Evolutionary conservation across 2,797 vertebrate genomes (phyloP).

Genomic region (Lindbergichthys nudifrons): DNA sequence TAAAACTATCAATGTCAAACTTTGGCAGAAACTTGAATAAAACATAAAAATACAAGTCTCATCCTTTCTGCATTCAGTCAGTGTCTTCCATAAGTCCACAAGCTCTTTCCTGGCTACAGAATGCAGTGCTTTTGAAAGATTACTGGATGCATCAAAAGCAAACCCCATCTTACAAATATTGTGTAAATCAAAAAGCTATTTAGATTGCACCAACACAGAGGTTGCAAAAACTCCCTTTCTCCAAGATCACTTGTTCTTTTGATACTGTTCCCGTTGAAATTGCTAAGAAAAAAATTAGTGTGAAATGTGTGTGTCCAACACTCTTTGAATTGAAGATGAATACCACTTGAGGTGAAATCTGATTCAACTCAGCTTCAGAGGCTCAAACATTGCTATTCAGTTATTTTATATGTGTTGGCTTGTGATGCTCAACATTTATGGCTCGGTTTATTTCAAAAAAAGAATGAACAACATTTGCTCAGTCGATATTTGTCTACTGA

Average conservation of each 20-base stretch:
- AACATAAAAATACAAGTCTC: not conserved
- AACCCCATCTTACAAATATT: constrained; percentile 21
- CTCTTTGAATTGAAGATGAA: constrained; percentile 39
- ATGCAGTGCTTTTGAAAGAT: constrained; percentile 17
- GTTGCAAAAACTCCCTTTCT: constrained; percentile 18
- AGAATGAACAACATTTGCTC: constrained; percentile 13
- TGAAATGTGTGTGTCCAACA: constrained; percentile 27
- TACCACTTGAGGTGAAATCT: constrained; percentile 41
- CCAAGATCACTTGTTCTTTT: constrained; percentile 53
- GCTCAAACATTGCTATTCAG: constrained; percentile 16
- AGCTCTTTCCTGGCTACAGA: not conserved
- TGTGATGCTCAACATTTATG: constrained; percentile 18
- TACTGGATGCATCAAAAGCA: constrained; percentile 19
- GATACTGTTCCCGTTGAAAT: constrained; percentile 37
- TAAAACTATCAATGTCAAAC: constrained; percentile 1
- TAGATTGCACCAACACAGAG: constrained; percentile 33
- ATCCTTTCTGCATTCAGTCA: not conserved
- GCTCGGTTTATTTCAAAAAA: constrained; percentile 8
- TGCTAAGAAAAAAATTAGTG: constrained; percentile 30
- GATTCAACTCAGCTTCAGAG: constrained; percentile 35
- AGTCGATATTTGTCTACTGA: not conserved
- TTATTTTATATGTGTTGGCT: constrained; percentile 18
- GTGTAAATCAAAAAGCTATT: constrained; percentile 54
- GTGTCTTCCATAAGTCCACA: constrained; percentile 13
- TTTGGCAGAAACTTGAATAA: not conserved